These are phyloP conservation scores for Musca vetustissima DNA, from an alignment of 1,140 invertebrate species.

Conservation along the genomic window DNA sequence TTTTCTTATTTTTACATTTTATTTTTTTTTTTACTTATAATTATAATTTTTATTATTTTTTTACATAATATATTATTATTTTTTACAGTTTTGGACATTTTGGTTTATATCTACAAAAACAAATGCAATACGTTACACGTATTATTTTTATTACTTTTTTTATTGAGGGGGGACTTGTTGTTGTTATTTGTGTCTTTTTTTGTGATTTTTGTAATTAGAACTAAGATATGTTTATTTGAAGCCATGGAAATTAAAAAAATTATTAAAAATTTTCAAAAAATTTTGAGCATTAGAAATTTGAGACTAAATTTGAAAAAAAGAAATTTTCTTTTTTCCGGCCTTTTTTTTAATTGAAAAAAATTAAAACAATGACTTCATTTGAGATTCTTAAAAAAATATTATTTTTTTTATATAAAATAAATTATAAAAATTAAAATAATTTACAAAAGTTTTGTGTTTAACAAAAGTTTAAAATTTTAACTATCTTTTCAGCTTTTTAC, in stretches of 20 bases:
- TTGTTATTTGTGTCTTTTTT: neutral
- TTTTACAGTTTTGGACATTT: constrained; percentile 5
- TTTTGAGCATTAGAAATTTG: no score
- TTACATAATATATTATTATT: neutral
- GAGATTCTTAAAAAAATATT: neutral
- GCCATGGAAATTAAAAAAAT: constrained; percentile 4
- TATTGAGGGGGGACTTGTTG: neutral
- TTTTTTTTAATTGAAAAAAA: no score
- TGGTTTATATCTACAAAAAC: constrained; percentile 10
- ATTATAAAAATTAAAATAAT: constrained; percentile 32
- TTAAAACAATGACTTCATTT: constrained; percentile 10
- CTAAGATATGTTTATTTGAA: constrained; percentile 10
- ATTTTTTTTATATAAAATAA: constrained; percentile 8
- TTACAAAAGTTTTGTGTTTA: constrained; percentile 38
- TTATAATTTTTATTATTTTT: neutral
- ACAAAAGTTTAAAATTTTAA: constrained; percentile 14
- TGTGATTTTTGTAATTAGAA: neutral
- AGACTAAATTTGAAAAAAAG: no score
- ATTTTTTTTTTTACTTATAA: neutral
- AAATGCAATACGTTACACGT: constrained; percentile 18
- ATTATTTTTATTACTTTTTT: neutral
- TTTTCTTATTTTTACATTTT: neutral
- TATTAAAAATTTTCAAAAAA: no score
- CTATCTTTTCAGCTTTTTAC: constrained; percentile 16
- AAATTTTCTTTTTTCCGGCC: no score